Evolutionary conservation across 2,888 invertebrate genomes (phyloP).

Genomic region (Gortyna flavago): DNA sequence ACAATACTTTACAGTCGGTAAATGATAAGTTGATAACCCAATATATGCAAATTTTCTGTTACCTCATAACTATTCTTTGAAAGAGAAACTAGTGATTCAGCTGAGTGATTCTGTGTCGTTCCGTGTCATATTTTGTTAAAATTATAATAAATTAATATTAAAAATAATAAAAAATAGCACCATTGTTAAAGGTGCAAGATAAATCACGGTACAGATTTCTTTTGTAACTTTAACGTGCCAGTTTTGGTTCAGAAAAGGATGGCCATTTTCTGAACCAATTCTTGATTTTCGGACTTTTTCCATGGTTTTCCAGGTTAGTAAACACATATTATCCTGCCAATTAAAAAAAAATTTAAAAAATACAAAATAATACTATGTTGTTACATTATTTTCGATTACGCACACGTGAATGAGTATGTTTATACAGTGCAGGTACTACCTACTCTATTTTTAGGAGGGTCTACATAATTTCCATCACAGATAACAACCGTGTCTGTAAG

Average conservation of each 20-base stretch:
- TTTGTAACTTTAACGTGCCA: not conserved
- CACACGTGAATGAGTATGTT: too few relatives aligned
- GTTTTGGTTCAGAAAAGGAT: not conserved
- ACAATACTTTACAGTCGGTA: constrained; percentile 9
- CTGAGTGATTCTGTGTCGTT: constrained; percentile 24
- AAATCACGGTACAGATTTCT: not conserved
- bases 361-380: too few relatives aligned
- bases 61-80: constrained; percentile 20
- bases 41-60: constrained; percentile 25
- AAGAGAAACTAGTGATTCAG: constrained; percentile 39
- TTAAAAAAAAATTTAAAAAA: too few relatives aligned
- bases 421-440: not conserved
- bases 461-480: not conserved
- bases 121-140: not conserved
- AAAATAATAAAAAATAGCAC: not conserved
- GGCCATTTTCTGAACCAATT: not conserved
- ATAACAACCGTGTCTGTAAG: not conserved
- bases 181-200: not conserved
- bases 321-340: too few relatives aligned
- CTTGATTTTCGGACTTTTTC: not conserved
- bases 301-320: too few relatives aligned
- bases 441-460: not conserved
- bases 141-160: not conserved
- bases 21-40: constrained; percentile 45
- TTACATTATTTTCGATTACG: too few relatives aligned